Percentiles rank a stretch among this genome's conserved stretches.
These are phyloP conservation scores for Pseudocheirus occidentalis DNA, from an alignment of 2,797 vertebrate species.

Conservation along the genomic window DNA sequence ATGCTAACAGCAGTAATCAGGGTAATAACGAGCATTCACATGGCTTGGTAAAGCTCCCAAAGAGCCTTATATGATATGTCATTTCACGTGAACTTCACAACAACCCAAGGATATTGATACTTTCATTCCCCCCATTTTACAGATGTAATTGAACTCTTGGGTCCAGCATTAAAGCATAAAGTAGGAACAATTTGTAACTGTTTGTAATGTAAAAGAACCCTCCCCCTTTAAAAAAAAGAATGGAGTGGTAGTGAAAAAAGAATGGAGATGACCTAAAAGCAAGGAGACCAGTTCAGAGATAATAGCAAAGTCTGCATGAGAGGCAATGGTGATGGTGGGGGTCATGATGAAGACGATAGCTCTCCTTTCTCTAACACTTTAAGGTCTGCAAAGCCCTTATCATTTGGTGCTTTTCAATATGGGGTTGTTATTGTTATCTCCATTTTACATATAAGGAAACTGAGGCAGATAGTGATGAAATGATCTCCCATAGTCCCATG, in stretches of 20 bases:
- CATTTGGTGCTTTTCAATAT: not conserved
- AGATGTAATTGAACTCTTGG: not conserved
- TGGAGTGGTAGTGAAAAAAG: not conserved
- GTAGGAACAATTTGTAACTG: not conserved
- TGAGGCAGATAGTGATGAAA: not conserved
- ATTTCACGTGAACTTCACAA: not conserved
- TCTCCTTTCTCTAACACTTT: not conserved
- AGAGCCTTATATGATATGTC: not conserved
- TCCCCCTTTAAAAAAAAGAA: not conserved
- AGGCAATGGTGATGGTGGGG: not conserved
- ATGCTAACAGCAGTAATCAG: not conserved
- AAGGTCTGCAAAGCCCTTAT: not conserved
- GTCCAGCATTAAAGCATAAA: not conserved
- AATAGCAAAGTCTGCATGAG: not conserved
- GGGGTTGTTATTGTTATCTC: not conserved
- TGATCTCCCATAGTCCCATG: not conserved
- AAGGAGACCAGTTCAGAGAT: not conserved
- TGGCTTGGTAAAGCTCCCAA: not conserved
- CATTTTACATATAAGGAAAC: not conserved
- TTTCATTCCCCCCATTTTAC: not conserved
- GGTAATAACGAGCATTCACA: not conserved
- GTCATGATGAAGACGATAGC: not conserved
- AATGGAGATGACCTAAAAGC: not conserved
- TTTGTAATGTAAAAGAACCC: not conserved
- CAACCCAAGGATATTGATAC: not conserved